Evolutionary conservation across 2,888 invertebrate genomes (phyloP), one percentile per base, ranked within the genome.

Genomic region (Eupithecia dodoneata): DNA sequence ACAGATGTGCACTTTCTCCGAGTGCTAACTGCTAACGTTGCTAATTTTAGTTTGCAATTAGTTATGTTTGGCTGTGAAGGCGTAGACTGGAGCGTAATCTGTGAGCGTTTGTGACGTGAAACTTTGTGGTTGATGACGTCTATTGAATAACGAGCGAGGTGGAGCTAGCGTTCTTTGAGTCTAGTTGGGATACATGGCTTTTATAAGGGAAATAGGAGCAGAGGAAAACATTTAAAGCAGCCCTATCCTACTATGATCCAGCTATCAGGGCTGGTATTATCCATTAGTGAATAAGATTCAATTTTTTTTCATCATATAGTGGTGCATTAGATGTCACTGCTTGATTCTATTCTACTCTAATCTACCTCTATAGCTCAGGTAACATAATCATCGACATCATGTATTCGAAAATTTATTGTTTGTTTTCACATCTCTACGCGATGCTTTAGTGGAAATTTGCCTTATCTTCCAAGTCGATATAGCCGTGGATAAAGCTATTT

Each of bases 21-120:
- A 63, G 70, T n/a, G 55, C 71, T 63, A 59, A 59, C 59, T 59
- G 78, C 71, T 75, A 75, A 73, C 59, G 71, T 73, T 69, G 84
- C 81, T 86, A 83, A 85, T 84, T 86, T 82, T 86, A 87, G 82
- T 78, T 70, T 45, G 78, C 80, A 78, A 82, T 81, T 82, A 80
- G 76, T 73, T 41, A 66, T 75, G 70, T 79, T 79, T 76, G 55
- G 66, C 10, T 70, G 65, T 59, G 12, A 63, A 63, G 30, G 63
- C n/a, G 30, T 45, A 47, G 69, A 55, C 18, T 30, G 41, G 42
- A 41, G 73, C 55, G 49, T 71, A 73, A 73, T 59, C 70, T 67
- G 52, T 30, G 66, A 74, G 70, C 65, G 55, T 52, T 52, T 45
- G 70, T 70, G 47, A 71, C 70, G 70, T 45, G 15, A 70, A 67